Evolutionary conservation across 2,888 invertebrate species (phyloP).

Genomic region (Cheilosia grossa): DNA sequence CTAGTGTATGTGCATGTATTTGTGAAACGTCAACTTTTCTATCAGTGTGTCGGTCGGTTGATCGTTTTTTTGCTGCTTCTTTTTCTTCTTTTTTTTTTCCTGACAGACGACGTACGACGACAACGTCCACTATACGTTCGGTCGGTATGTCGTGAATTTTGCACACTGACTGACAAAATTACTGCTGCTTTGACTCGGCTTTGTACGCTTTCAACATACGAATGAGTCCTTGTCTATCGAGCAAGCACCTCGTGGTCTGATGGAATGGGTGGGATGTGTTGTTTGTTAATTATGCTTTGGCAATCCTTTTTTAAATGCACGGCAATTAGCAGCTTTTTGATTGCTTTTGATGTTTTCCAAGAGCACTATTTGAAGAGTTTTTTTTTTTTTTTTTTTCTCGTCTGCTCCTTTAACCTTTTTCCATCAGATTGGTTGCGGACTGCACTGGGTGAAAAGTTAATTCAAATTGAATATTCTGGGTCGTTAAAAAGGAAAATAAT

Average conservation of each 20-base stretch:
- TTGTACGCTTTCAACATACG: slow-evolving; percentile 29
- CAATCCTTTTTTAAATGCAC: slow-evolving; percentile 27
- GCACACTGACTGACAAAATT: slow-evolving; percentile 43
- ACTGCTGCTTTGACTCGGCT: slow-evolving; percentile 53
- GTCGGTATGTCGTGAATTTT: slow-evolving; percentile 11
- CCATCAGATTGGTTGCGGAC: too few relatives aligned
- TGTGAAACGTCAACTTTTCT: slow-evolving; percentile 27
- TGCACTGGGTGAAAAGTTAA: too few relatives aligned
- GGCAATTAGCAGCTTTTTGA: slow-evolving; percentile 56
- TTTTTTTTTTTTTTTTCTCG: background rate
- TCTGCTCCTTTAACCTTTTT: background rate
- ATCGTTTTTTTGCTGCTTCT: background rate
- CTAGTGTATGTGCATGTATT: background rate
- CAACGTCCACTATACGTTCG: background rate
- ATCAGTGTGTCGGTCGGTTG: slow-evolving; percentile 17
- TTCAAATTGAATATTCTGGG: too few relatives aligned
- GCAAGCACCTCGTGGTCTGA: background rate
- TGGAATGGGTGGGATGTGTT: slow-evolving; percentile 41
- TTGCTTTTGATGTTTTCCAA: slow-evolving; percentile 38
- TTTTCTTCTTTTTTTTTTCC: background rate
- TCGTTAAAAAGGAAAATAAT: too few relatives aligned
- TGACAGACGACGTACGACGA: background rate
- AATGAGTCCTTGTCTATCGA: background rate
- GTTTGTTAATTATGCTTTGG: slow-evolving; percentile 63
- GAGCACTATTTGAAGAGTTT: slow-evolving; percentile 19